A percentile compares a stretch with the other conserved stretches of the same genome.
These are phyloP conservation scores for Leptinotarsa tumamoca DNA, from an alignment of 2,888 invertebrate genomes.

Conservation along the genomic window DNA sequence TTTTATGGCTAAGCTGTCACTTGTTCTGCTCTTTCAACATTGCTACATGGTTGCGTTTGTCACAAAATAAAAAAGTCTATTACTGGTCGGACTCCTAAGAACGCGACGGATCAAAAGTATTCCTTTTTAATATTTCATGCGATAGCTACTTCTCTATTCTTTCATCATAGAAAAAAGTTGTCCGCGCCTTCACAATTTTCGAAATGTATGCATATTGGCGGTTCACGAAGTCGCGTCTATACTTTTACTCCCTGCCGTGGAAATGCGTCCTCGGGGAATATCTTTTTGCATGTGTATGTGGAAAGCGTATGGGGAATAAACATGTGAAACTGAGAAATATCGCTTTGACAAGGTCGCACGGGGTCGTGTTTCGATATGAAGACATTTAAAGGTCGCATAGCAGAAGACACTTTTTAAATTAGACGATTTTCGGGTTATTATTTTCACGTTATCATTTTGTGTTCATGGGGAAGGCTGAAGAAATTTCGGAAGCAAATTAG, in stretches of 20 bases:
- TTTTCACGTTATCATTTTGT: not conserved
- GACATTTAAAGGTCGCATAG: constrained; percentile 11
- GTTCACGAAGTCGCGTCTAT: constrained; percentile 43
- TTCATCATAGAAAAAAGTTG: constrained; percentile 9
- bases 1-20: too few relatives aligned
- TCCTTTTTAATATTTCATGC: not conserved
- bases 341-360: constrained; percentile 9
- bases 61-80: too few relatives aligned
- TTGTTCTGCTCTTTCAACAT: too few relatives aligned
- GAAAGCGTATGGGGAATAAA: constrained; percentile 42
- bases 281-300: constrained; percentile 26
- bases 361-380: constrained; percentile 16
- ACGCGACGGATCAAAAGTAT: not conserved
- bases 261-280: constrained; percentile 44
- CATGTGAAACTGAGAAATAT: constrained; percentile 35
- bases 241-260: constrained; percentile 37
- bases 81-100: not conserved
- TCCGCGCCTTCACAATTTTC: constrained; percentile 4
- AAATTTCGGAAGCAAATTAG: too few relatives aligned
- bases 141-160: constrained; percentile 6
- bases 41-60: too few relatives aligned
- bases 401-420: not conserved
- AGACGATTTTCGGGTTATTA: not conserved
- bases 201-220: constrained; percentile 34
- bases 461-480: too few relatives aligned